phyloP scores from a whole-genome alignment of 2,113 vertebrate genomes.

The Tupaia chinensis region DNA sequence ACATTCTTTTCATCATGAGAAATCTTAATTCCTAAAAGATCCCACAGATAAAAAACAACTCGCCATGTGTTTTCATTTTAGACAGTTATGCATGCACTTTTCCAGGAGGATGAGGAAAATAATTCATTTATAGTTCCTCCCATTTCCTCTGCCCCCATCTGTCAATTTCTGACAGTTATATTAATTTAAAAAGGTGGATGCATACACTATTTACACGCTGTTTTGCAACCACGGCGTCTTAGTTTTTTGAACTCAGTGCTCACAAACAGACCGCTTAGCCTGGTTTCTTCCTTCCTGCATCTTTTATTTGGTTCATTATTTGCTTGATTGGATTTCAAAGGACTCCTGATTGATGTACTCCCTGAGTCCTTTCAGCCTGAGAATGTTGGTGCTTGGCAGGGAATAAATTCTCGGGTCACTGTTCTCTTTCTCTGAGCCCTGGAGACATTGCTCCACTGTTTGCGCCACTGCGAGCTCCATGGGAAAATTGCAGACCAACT shows the following conservation, averaged over 20 bases:
- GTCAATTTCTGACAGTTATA: neutral
- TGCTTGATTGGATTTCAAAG: conserved; percentile 55
- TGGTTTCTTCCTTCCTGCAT: neutral
- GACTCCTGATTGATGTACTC: conserved; percentile 14
- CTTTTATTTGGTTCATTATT: conserved; percentile 50
- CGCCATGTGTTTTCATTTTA: neutral
- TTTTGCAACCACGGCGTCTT: neutral
- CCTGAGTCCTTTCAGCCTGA: conserved; percentile 24
- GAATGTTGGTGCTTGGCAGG: neutral
- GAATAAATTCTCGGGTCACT: neutral
- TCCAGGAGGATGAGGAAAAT: neutral
- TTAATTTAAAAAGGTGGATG: neutral
- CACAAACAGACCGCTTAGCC: neutral
- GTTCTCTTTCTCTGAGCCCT: neutral
- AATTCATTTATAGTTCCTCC: neutral
- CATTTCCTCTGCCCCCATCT: neutral
- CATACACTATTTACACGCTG: neutral
- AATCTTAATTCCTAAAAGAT: neutral
- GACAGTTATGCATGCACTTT: neutral
- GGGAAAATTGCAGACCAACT: neutral
- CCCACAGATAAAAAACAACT: neutral
- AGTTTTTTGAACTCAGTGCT: neutral
- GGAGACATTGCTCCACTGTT: neutral
- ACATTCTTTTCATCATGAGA: neutral
- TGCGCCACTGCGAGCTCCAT: accelerated